These are phyloP conservation scores for Siniperca scherzeri DNA, from an alignment of 2,797 vertebrate genomes.

Conservation along the genomic window DNA sequence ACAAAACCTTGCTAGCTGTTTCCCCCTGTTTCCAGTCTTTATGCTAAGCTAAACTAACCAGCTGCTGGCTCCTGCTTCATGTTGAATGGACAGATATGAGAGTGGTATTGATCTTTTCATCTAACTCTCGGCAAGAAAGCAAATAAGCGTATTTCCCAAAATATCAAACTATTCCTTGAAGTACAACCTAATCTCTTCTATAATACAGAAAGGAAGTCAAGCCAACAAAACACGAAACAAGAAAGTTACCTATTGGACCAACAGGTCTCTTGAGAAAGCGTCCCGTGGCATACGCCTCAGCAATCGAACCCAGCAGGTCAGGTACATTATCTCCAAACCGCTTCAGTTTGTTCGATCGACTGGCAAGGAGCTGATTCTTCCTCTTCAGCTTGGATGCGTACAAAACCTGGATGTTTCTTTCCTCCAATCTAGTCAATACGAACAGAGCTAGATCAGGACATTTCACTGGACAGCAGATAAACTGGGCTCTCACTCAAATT, in stretches of 20 bases:
- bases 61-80: background rate
- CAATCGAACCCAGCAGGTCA: slow-evolving; percentile 50
- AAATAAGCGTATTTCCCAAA: background rate
- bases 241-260: slow-evolving; percentile 66
- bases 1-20: background rate
- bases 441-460: background rate
- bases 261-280: slow-evolving; percentile 60
- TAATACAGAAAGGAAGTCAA: background rate
- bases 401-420: slow-evolving; percentile 51
- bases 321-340: slow-evolving; percentile 72
- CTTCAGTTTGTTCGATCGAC: slow-evolving; percentile 80
- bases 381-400: slow-evolving; percentile 76
- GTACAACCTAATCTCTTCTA: background rate
- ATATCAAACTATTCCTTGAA: background rate
- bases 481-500: background rate
- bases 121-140: background rate
- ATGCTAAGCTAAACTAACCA: background rate
- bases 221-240: background rate
- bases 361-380: slow-evolving; percentile 79
- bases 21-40: background rate
- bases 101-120: background rate
- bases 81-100: background rate
- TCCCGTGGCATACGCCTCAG: slow-evolving; percentile 38
- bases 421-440: slow-evolving; percentile 45
- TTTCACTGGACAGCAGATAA: background rate